Percentiles rank a stretch among this genome's conserved stretches.
phyloP scores from a whole-genome alignment of 1,140 invertebrate genomes.

The Camponotus floridanus region DNA sequence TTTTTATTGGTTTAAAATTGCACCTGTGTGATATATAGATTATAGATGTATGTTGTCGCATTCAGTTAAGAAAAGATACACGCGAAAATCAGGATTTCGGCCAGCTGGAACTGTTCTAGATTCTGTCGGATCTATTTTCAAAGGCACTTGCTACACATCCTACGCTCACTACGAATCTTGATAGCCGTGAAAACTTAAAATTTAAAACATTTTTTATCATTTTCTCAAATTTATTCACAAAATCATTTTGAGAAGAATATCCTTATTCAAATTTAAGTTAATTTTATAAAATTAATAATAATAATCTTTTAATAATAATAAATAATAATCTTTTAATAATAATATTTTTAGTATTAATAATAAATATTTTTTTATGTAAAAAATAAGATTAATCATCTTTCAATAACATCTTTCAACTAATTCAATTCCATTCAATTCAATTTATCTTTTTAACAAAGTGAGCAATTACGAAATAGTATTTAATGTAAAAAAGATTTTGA shows the following conservation, averaged over 20 bases:
- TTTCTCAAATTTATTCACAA: neutral
- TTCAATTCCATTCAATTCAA: neutral
- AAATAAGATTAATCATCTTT: neutral
- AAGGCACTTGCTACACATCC: slow-evolving; percentile 24
- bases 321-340: neutral
- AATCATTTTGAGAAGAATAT: neutral
- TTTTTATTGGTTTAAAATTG: too few relatives aligned
- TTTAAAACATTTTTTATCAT: neutral
- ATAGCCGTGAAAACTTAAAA: slow-evolving; percentile 46
- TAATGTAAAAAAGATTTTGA: too few relatives aligned
- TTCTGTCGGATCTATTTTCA: slow-evolving; percentile 61
- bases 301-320: neutral
- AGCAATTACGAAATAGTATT: neutral
- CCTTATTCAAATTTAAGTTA: neutral
- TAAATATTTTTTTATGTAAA: neutral
- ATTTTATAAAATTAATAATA: neutral
- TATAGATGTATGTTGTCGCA: neutral
- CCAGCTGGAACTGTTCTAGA: slow-evolving; percentile 62
- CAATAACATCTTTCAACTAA: neutral
- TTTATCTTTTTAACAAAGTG: neutral
- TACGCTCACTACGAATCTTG: slow-evolving; percentile 28
- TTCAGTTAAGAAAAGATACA: slow-evolving; percentile 46
- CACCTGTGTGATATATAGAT: too few relatives aligned
- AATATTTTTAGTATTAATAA: neutral
- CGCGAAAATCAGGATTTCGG: slow-evolving; percentile 38